These are phyloP conservation scores for Phragmatobia fuliginosa DNA, from an alignment of 2,888 invertebrate genomes.

Conservation along the genomic window DNA sequence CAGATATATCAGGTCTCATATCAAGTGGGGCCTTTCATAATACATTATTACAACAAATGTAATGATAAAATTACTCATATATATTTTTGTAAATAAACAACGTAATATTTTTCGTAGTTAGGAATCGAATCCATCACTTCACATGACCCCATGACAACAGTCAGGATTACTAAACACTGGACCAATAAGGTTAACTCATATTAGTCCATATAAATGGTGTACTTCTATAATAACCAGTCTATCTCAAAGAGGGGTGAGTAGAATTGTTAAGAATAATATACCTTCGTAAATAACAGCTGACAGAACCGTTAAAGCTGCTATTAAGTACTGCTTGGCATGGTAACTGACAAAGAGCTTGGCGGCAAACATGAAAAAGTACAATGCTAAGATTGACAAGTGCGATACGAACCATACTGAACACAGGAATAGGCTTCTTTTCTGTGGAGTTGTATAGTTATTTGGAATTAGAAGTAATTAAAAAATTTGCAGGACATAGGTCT, in stretches of 20 bases:
- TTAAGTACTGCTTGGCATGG: slow-evolving; percentile 25
- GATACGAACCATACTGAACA: slow-evolving; percentile 70
- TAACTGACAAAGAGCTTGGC: slow-evolving; percentile 49
- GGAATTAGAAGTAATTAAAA: too few relatives aligned
- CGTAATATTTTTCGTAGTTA: too few relatives aligned
- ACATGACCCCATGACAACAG: too few relatives aligned
- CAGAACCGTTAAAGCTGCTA: slow-evolving; percentile 41
- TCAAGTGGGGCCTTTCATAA: too few relatives aligned
- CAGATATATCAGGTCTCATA: too few relatives aligned
- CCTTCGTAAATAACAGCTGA: slow-evolving; percentile 55
- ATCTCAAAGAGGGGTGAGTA: neutral
- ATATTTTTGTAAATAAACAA: too few relatives aligned
- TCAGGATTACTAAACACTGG: too few relatives aligned
- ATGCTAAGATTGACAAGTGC: slow-evolving; percentile 61
- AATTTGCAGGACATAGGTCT: neutral
- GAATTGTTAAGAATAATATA: slow-evolving; percentile 23
- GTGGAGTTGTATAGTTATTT: too few relatives aligned
- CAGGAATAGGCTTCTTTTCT: slow-evolving; percentile 57
- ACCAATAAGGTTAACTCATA: too few relatives aligned
- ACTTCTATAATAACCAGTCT: neutral
- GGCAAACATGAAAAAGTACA: slow-evolving; percentile 59
- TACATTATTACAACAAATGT: too few relatives aligned
- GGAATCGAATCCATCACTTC: too few relatives aligned
- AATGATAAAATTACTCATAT: too few relatives aligned
- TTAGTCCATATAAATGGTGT: neutral